phyloP scores from a whole-genome alignment of 2,797 vertebrate genomes.

The Pelochelys cantorii region DNA sequence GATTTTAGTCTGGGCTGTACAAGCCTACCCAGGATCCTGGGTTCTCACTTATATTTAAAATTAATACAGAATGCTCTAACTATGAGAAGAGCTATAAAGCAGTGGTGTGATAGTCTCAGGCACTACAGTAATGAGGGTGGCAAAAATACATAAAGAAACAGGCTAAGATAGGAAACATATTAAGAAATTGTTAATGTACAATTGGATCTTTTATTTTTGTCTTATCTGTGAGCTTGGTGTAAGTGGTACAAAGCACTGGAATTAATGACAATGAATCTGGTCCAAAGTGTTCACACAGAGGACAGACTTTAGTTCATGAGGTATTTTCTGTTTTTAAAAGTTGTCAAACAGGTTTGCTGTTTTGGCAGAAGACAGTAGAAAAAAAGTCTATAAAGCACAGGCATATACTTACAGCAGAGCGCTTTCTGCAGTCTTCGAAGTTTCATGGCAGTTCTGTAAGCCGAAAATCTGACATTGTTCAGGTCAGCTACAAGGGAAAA shows the following conservation, averaged over 20 bases:
- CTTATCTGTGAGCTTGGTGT: not conserved
- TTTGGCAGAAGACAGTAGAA: rapidly evolving
- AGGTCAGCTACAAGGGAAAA: conserved; percentile 89
- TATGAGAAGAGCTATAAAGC: not conserved
- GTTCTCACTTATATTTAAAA: not conserved
- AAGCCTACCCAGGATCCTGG: not conserved
- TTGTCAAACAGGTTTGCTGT: not conserved
- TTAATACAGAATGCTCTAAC: not conserved
- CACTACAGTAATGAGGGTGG: not conserved
- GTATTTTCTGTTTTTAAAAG: not conserved
- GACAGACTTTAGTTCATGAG: not conserved
- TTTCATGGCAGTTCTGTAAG: conserved; percentile 99
- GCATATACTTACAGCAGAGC: conserved; percentile 92
- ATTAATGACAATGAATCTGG: not conserved
- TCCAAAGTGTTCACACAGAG: not conserved
- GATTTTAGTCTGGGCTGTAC: not conserved
- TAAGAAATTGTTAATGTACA: not conserved
- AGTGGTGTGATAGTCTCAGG: rapidly evolving
- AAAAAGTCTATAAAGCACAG: rapidly evolving
- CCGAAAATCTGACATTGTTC: conserved; percentile 98
- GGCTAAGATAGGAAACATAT: not conserved
- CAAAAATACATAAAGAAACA: not conserved
- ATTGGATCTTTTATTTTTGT: not conserved
- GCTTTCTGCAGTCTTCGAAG: conserved; percentile 97
- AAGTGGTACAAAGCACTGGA: rapidly evolving